These are phyloP conservation scores for Ametastegia equiseti DNA, from an alignment of 2,888 invertebrate species.

Conservation along the genomic window DNA sequence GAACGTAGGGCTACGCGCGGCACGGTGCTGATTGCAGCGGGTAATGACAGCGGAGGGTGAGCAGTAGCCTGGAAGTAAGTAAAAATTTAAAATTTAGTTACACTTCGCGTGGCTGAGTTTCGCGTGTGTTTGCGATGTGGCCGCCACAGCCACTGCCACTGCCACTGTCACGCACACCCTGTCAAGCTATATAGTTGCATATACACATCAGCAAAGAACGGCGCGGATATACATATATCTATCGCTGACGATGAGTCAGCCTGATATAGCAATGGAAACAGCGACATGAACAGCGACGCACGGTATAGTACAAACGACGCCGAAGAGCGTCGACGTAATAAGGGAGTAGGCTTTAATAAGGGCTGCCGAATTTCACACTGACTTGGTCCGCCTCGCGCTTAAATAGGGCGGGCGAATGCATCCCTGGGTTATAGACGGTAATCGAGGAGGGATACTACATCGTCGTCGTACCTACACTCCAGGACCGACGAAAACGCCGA, in stretches of 20 bases:
- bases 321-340: conserved; percentile 51
- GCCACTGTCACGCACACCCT: too few relatives aligned
- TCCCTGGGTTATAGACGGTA: conserved; percentile 20
- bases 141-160: conserved; percentile 59
- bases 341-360: conserved; percentile 73
- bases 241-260: conserved; percentile 68
- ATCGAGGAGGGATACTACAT: too few relatives aligned
- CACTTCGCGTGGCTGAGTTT: conserved; percentile 63
- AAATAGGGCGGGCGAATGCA: conserved; percentile 29
- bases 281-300: neutral
- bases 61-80: conserved; percentile 76
- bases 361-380: conserved; percentile 74
- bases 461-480: too few relatives aligned
- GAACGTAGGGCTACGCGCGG: conserved; percentile 59
- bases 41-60: conserved; percentile 75
- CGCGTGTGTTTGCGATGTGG: conserved; percentile 66
- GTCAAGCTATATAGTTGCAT: too few relatives aligned
- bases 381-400: conserved; percentile 63
- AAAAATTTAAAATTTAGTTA: conserved; percentile 77
- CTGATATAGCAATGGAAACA: conserved; percentile 51
- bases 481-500: conserved; percentile 33
- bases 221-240: neutral
- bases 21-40: conserved; percentile 73
- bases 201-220: too few relatives aligned
- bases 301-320: conserved; percentile 49